Evolutionary conservation across 2,797 vertebrate genomes (phyloP).

Genomic region (Fistularia commersonii): DNA sequence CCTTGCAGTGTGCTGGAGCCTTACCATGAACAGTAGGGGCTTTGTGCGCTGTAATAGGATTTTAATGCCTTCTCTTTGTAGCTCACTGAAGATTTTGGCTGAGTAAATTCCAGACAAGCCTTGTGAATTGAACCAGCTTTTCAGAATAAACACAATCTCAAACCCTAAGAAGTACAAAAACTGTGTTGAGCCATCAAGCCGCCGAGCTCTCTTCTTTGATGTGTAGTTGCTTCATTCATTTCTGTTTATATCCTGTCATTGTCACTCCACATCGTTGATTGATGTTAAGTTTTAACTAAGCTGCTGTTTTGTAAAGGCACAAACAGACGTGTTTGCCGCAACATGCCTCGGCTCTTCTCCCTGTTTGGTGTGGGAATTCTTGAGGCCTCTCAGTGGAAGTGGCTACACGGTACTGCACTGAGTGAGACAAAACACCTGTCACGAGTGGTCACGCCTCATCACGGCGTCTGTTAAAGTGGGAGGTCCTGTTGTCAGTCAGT

Average conservation of each 20-base stretch:
- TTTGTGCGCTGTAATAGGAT: constrained; percentile 76
- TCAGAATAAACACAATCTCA: constrained; percentile 41
- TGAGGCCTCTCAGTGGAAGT: constrained; percentile 39
- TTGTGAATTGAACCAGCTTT: constrained; percentile 56
- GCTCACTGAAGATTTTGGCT: constrained; percentile 65
- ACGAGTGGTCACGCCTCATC: constrained; percentile 63
- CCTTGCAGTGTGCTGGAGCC: constrained; percentile 43
- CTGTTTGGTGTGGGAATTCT: constrained; percentile 48
- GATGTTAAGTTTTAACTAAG: constrained; percentile 31
- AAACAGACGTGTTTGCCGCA: constrained; percentile 27
- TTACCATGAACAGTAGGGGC: constrained; percentile 60
- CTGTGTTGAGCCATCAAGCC: not conserved
- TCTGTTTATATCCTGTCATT: constrained; percentile 12
- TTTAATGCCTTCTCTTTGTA: constrained; percentile 69
- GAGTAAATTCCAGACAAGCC: constrained; percentile 64
- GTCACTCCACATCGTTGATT: constrained; percentile 35
- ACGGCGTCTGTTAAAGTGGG: constrained; percentile 53
- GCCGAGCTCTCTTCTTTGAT: constrained; percentile 29
- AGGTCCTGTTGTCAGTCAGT: constrained; percentile 58
- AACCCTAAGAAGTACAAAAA: constrained; percentile 20
- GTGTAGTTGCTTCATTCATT: constrained; percentile 10
- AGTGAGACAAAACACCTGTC: constrained; percentile 71
- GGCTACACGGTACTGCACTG: constrained; percentile 42
- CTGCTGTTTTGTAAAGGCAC: constrained; percentile 23
- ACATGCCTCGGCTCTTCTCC: constrained; percentile 18